Evolutionary conservation across 2,888 invertebrate species (phyloP), one percentile per base, ranked within the genome.

Genomic region (Tupiocoris notatus): DNA sequence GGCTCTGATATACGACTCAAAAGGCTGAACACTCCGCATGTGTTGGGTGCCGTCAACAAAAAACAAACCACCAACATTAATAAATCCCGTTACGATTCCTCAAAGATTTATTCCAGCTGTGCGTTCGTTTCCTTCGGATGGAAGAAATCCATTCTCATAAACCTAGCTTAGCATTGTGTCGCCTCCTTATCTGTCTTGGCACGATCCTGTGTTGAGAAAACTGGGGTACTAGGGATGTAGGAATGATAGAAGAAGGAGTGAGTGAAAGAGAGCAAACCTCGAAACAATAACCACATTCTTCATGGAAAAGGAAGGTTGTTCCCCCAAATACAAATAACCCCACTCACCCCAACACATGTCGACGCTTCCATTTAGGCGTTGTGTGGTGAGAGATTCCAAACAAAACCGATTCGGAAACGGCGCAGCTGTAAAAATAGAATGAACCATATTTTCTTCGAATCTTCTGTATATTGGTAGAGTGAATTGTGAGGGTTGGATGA

Each of bases 161-260:
- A 73, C 62, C 63, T 61, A 62, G 73, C 73, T 73, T 73, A 73
- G 62, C 22, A 70, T 59, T 59, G 70, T 70, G 70, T 65, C 16
- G 12, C 23, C 20, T 22, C 39, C 73, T 73, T 73, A 73, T 73
- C 73, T 73, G 63, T 39, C 63, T 39, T 39, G 39, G 39, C 39
- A 39, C 39, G 39, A 39, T 39, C 39, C 39, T 39, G 39, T 39
- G n/a, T n/a, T n/a, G 39, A 39, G 39, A 39, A 39, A 39, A 39
- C 39, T 39, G 12, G 39, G 39, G 6, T 39, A 12, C 39, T 39
- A 7, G 39, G 39, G 39, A n/a, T 12, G 6, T 39, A 12, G 6
- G 39, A 12, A 39, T 39, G 39, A 39, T 7, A 3, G 12, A 39
- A 12, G 39, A 39, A 39, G n/a, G n/a, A 39, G 39, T 39, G 39